Conservation (phyloP, 2,113 vertebrate genomes). For the Mirza zaza region DNA sequence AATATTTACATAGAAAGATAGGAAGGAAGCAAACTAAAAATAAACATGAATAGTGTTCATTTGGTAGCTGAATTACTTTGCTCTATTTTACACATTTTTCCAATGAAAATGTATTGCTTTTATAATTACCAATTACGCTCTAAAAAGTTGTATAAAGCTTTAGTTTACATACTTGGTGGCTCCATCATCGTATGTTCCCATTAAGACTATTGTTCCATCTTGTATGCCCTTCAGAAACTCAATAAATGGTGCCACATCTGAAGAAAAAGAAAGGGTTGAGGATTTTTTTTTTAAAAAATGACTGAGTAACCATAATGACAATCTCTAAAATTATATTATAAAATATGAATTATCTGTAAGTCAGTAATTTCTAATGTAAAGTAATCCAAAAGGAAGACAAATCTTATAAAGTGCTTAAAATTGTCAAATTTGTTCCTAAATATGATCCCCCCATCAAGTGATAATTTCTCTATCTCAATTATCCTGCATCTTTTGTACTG, state of each 20-base stretch:
- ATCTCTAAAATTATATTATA: not conserved
- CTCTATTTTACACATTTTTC: not conserved
- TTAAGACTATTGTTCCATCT: conserved; percentile 94
- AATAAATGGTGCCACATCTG: conserved; percentile 92
- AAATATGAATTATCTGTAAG: not conserved
- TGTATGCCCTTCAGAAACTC: conserved; percentile 92
- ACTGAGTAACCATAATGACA: not conserved
- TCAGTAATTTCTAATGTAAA: not conserved
- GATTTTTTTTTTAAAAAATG: not conserved
- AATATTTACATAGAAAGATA: not conserved
- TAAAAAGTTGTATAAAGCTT: not conserved
- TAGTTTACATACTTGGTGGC: conserved; percentile 91
- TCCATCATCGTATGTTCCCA: conserved; percentile 95
- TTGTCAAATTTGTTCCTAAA: not conserved
- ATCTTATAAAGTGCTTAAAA: not conserved
- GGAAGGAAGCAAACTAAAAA: not conserved
- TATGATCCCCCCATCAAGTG: not conserved
- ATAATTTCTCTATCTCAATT: not conserved
- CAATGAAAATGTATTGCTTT: not conserved
- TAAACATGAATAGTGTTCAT: not conserved
- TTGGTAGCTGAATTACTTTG: not conserved
- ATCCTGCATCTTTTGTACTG: not conserved
- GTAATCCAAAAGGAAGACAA: not conserved
- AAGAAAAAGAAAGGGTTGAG: conserved; percentile 49
- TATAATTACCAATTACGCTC: not conserved